phyloP scores from a whole-genome alignment of 2,888 invertebrate species.

The Chironomus riparius region DNA sequence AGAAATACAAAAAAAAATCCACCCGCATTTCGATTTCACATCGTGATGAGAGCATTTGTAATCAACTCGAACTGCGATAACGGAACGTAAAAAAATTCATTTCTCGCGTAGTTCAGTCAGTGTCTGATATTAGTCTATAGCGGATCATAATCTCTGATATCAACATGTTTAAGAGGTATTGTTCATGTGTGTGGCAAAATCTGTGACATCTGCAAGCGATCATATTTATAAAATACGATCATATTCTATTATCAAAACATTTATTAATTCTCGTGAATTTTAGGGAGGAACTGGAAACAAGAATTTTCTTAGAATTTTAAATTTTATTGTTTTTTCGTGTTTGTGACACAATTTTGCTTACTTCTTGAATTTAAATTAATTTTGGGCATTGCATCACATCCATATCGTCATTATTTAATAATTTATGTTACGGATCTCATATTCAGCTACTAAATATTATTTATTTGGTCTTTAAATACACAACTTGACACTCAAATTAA shows the following conservation, averaged over 20 bases:
- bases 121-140: not conserved
- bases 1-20: not conserved
- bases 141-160: conserved; percentile 2
- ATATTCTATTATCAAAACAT: not conserved
- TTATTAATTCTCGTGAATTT: not conserved
- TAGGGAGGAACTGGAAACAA: too few relatives aligned
- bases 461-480: too few relatives aligned
- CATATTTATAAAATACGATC: not conserved
- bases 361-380: not conserved
- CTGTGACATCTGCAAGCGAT: not conserved
- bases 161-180: conserved; percentile 17
- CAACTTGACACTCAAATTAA: not conserved
- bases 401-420: too few relatives aligned
- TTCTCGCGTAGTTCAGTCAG: conserved; percentile 6
- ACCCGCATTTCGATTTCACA: not conserved
- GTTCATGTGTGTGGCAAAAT: not conserved
- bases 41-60: not conserved
- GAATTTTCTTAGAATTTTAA: not conserved
- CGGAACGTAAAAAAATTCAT: not conserved
- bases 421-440: too few relatives aligned
- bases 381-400: too few relatives aligned
- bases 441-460: too few relatives aligned
- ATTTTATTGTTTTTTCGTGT: not conserved
- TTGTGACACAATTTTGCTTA: not conserved
- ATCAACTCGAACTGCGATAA: not conserved